Evolutionary conservation across 2,888 invertebrate genomes (phyloP).

Genomic region (Cryptocephalus primarius): DNA sequence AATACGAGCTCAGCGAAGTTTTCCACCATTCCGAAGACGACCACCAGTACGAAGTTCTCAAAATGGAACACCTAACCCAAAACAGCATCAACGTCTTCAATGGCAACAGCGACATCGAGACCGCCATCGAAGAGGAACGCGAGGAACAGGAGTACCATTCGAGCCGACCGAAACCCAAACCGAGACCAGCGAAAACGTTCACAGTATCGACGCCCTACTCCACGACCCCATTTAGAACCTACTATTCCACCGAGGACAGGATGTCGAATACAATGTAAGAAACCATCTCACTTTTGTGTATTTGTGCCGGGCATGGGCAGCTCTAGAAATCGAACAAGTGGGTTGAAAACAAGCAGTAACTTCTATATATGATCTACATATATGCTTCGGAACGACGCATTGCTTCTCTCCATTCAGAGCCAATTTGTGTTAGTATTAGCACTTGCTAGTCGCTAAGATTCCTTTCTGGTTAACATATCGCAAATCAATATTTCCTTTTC

Average conservation of each 20-base stretch:
- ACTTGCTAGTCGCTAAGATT: no score
- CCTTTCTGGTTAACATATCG: no score
- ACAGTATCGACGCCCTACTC: conserved; percentile 17
- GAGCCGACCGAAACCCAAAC: conserved; percentile 17
- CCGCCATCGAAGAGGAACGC: conserved; percentile 70
- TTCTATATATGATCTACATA: no score
- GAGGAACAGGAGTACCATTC: conserved; percentile 49
- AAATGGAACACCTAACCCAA: conserved; percentile 46
- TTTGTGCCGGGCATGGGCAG: no score
- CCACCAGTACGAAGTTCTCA: conserved; percentile 59
- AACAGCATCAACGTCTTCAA: conserved; percentile 49
- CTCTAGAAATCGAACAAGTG: no score
- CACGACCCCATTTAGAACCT: conserved; percentile 16
- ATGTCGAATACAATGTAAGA: conserved; percentile 32
- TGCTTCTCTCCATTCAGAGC: no score
- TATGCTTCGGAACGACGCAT: no score
- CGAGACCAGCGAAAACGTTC: conserved; percentile 23
- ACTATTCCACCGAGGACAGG: conserved; percentile 21
- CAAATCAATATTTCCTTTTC: no score
- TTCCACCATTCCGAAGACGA: conserved; percentile 77
- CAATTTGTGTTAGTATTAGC: no score
- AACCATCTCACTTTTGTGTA: no score
- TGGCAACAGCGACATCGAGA: conserved; percentile 61
- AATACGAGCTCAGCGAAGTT: conserved; percentile 79
- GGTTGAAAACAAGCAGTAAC: no score